Evolutionary conservation across 2,113 vertebrate genomes (phyloP), one percentile per base, ranked within the genome.

Genomic region (Nothocercus julius): DNA sequence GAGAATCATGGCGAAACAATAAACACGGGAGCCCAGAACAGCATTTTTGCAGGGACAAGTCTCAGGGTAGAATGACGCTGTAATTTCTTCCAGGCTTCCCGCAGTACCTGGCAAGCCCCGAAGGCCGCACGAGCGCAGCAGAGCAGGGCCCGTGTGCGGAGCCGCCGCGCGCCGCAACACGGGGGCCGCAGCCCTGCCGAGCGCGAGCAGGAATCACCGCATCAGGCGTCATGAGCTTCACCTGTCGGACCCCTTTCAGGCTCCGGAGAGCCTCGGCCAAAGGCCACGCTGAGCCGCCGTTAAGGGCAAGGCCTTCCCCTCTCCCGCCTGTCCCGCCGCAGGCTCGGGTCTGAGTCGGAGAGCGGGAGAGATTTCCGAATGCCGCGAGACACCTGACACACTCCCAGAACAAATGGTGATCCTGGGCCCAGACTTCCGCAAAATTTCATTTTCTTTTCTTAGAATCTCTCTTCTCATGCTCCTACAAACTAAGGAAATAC

Each of bases 51-150:
- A 95, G 85, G 91, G 75, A 88, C 89, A 92, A 95, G 89, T 94
- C 96, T 96, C 82, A 82, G 93, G 87, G 91, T 95, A 95, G 80
- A 95, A 83, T 94, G 93, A 94, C 73, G 4, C 69, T 95, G 93
- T 95, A 96, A 97, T 97, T 92, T 95, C 88, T 96, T 96, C 95
- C 94, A 96, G 95, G 92, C 92, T 88, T 96, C 92, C 95, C 90
- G 84, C 76, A 93, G 94, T 79, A 97, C 36, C 94, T 97, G 95
- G 95, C 93, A 97, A 88, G 76, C 87, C 76, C 93, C 96, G 82
- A 96, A 96, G 95, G 92, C 76, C 84, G 76, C 42, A 76, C 90
- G 42, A 13, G 42, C 11, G 42, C 42, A 36, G 42, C 13, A 12
- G 42, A 44, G 42, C 42, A 44, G 42, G 42, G 13, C 11, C 42